Evolutionary conservation across 2,888 invertebrate species (phyloP), one percentile per base, ranked within the genome.

Genomic region (Tethea ocularis): DNA sequence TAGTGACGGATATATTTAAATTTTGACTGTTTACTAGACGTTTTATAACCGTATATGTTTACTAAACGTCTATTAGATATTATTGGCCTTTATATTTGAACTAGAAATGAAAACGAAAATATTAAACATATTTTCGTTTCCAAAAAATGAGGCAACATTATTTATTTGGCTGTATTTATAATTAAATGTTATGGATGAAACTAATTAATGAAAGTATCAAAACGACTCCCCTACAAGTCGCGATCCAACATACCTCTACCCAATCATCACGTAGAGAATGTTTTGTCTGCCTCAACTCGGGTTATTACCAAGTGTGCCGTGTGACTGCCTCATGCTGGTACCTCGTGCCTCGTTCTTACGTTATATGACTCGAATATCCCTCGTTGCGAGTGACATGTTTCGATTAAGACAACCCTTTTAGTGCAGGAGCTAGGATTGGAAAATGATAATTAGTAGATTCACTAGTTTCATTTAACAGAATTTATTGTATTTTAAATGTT

Each of bases 181-280:
- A n/a, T n/a, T n/a, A n/a, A n/a, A n/a, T n/a, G n/a, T n/a, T n/a
- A n/a, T n/a, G n/a, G n/a, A 8, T n/a, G 6, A n/a, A 38, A 38
- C 7, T 38, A n/a, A 15, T 38, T 13, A 41, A 56, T 46, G 10
- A 64, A 82, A 84, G 82, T 88, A 88, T 83, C 88, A 89, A 89
- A 71, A 72, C 41, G 1, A 33, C 7, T 13, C 13, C 33, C 6
- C 52, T 20, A 62, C 3, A 55, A 51, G 62, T 67, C 76, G 72
- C 68, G 61, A 69, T 71, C 74, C 72, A 46, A 20, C 84, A 82
- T 84, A 83, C 80, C 84, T 87, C 76, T 69, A 78, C 77, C 86
- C 84, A 88, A 88, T 89, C 88, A 88, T 86, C 86, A 86, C 87
- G 88, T 83, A 79, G 79, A 70, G 85, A 90, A 90, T 91, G 91